These are phyloP conservation scores for Myoxocephalus aenaeus DNA, from an alignment of 2,797 vertebrate genomes.

Conservation along the genomic window DNA sequence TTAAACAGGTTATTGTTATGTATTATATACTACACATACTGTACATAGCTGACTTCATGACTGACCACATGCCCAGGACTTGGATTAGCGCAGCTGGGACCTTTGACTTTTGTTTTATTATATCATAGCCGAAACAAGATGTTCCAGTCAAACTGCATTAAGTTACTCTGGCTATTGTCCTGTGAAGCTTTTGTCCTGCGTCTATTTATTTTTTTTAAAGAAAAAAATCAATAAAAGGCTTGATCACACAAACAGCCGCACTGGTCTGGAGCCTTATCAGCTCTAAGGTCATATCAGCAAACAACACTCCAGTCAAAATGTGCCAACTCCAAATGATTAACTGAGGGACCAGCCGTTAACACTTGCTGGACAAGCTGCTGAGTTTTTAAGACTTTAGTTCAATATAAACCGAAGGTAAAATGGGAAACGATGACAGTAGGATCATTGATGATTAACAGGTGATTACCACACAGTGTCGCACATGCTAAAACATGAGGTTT, in stretches of 20 bases:
- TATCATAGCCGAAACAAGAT: constrained; percentile 1
- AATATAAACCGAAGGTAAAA: not conserved
- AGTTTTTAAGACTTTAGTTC: not conserved
- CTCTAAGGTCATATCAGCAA: constrained; percentile 20
- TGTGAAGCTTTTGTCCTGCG: not conserved
- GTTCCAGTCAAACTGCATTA: not conserved
- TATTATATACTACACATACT: constrained; percentile 8
- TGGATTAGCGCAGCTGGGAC: constrained; percentile 7
- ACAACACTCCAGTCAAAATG: constrained; percentile 11
- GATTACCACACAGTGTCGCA: not conserved
- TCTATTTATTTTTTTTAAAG: not conserved
- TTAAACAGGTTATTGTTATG: constrained; percentile 14
- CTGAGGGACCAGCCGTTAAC: constrained; percentile 6
- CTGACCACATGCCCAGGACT: not conserved
- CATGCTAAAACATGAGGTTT: not conserved
- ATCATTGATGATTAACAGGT: constrained; percentile 19
- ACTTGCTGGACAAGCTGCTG: constrained; percentile 15
- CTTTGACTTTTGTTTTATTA: constrained; percentile 21
- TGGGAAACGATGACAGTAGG: not conserved
- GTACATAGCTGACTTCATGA: constrained; percentile 7
- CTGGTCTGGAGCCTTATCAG: constrained; percentile 12
- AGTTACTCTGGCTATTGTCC: not conserved
- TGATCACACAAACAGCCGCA: not conserved
- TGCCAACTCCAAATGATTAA: constrained; percentile 7
- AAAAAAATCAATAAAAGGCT: not conserved